Conservation (phyloP, 1,140 invertebrate species). For the Atta colombica region DNA sequence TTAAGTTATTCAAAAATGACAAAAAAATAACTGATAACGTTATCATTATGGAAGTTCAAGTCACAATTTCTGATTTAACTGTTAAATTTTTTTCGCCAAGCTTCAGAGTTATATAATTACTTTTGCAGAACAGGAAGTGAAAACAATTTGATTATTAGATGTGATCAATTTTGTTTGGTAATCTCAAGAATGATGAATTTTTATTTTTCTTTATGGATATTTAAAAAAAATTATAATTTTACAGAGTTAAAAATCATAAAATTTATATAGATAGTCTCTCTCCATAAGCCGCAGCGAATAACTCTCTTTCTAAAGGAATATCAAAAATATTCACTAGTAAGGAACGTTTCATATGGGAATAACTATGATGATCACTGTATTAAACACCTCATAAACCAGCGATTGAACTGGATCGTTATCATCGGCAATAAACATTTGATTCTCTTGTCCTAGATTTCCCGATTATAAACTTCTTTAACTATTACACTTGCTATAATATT, state of each 20-base stretch:
- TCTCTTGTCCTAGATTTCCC: neutral
- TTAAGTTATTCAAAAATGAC: too few relatives aligned
- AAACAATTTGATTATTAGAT: neutral
- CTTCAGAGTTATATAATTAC: neutral
- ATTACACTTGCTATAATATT: neutral
- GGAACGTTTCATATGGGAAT: neutral
- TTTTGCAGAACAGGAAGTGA: neutral
- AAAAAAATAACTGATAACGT: too few relatives aligned
- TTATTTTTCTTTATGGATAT: neutral
- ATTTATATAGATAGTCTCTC: neutral
- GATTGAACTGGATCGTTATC: conserved; percentile 33
- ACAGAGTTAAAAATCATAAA: neutral
- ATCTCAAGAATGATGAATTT: neutral
- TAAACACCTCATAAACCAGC: conserved; percentile 40
- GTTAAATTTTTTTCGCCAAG: neutral
- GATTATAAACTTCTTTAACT: neutral
- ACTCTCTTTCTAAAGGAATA: neutral
- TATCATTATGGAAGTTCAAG: too few relatives aligned
- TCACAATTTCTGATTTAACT: neutral
- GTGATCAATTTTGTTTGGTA: neutral
- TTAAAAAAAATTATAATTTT: too few relatives aligned
- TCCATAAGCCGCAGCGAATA: neutral
- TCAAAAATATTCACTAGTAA: neutral
- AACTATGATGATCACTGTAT: conserved; percentile 28
- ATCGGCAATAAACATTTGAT: neutral